Evolutionary conservation across 2,797 vertebrate species (phyloP), one percentile per base, ranked within the genome.

Genomic region (Notolabrus celidotus): DNA sequence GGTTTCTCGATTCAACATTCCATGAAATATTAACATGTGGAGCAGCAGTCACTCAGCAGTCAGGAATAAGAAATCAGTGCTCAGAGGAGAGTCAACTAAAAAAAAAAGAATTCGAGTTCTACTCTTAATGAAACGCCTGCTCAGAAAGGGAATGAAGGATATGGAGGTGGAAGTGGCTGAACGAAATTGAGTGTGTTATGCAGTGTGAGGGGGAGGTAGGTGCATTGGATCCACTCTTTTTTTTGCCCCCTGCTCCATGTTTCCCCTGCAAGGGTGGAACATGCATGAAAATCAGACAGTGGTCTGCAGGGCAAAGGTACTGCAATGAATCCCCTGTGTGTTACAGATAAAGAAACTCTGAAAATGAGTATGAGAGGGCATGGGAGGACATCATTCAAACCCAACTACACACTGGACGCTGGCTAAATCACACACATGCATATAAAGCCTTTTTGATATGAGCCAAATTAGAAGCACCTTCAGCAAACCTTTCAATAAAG

Each of bases 1-100:
- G 6, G 49, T 71, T 62, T 57, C 54, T 17, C 67, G 64, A 45
- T 70, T 77, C 20, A 74, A 63, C 23, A 20, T 77, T 71, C 74
- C 64, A 79, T 86, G 61, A 85, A 80, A 84, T 82, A 79, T 82
- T 86, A 64, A 88, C n/a, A 79, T 58, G 47, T 39, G 20, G 33
- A 64, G 71, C 76, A 70, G 69, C 66, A 85, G 61, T 75, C 76
- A 67, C 60, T 74, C 68, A 64, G 66, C 65, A 75, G 69, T 68
- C 46, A 65, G 55, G 60, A 71, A 80, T 52, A 66, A 69, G 41
- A 70, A 83, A 75, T 81, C 55, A 64, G 55, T 10, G 22, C 64
- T 74, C 51, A 53, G 63, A 66, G 57, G 56, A 67, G 57, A 79
- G 34, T 39, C 53, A 54, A 33, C 20, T 74, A 59, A 41, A 42